phyloP scores from a whole-genome alignment of 2,113 vertebrate species.

The Hippopotamus amphibius region DNA sequence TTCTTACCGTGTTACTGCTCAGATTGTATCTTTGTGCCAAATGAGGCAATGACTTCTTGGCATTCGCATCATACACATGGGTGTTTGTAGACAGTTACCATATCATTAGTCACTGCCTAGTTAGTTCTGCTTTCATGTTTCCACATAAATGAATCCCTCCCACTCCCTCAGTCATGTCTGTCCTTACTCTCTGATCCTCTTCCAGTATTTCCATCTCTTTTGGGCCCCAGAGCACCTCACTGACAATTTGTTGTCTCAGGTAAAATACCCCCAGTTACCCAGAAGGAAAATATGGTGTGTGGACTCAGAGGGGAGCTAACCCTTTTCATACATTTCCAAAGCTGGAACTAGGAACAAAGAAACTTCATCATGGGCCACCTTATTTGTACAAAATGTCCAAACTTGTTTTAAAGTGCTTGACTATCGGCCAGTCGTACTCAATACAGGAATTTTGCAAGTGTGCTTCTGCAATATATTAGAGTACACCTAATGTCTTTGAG shows the following conservation, averaged over 20 bases:
- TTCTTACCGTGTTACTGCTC: background rate
- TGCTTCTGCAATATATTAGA: background rate
- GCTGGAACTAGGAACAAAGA: background rate
- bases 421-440: background rate
- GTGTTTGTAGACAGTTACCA: constrained; percentile 70
- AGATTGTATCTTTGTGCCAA: constrained; percentile 32
- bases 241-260: background rate
- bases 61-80: background rate
- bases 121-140: constrained; percentile 52
- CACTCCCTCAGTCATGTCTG: constrained; percentile 50
- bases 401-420: background rate
- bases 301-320: background rate
- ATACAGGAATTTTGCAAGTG: background rate
- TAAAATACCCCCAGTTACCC: constrained; percentile 21
- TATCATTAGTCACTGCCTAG: constrained; percentile 68
- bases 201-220: constrained; percentile 61
- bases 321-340: background rate
- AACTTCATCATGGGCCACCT: background rate
- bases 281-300: background rate
- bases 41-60: constrained; percentile 51
- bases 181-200: constrained; percentile 70
- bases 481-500: background rate
- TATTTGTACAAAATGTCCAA: background rate
- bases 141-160: constrained; percentile 50
- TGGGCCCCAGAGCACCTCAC: background rate